These are phyloP conservation scores for Xyliphius kryptos DNA, from an alignment of 2,113 vertebrate species.

Conservation along the genomic window DNA sequence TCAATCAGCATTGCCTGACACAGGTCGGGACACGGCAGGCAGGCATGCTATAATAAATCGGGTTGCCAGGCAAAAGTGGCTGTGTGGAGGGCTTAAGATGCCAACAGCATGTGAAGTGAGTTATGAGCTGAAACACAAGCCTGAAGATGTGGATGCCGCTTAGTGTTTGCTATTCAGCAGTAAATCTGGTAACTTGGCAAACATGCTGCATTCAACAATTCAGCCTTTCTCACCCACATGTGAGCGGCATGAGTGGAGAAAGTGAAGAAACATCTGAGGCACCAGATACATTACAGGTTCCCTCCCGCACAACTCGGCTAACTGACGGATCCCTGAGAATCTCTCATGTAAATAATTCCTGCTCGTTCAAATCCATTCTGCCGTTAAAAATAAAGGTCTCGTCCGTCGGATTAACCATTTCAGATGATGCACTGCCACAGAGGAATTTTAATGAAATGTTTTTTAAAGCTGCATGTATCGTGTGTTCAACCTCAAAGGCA, in stretches of 20 bases:
- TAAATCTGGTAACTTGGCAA: slow-evolving; percentile 35
- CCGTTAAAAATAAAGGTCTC: slow-evolving; percentile 24
- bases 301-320: too few relatives aligned
- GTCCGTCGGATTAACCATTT: slow-evolving; percentile 10
- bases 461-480: background rate
- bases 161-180: slow-evolving; percentile 24
- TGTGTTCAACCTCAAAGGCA: too few relatives aligned
- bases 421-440: slow-evolving; percentile 13
- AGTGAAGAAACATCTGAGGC: slow-evolving; percentile 1
- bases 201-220: slow-evolving; percentile 5
- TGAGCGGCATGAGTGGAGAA: background rate
- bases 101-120: slow-evolving; percentile 18
- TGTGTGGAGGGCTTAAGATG: slow-evolving; percentile 17
- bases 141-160: slow-evolving; percentile 19
- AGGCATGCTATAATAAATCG: slow-evolving; percentile 30
- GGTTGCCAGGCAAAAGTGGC: slow-evolving; percentile 28
- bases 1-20: slow-evolving; percentile 6
- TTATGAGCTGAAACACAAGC: slow-evolving; percentile 31
- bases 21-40: slow-evolving; percentile 23
- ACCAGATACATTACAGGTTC: too few relatives aligned
- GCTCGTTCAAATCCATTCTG: background rate
- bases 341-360: too few relatives aligned
- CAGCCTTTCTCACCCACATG: slow-evolving; percentile 13
- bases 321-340: too few relatives aligned
- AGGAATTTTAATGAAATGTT: slow-evolving; percentile 25